Evolutionary conservation across 2,888 invertebrate species (phyloP).

Genomic region (Melanchra persicariae): DNA sequence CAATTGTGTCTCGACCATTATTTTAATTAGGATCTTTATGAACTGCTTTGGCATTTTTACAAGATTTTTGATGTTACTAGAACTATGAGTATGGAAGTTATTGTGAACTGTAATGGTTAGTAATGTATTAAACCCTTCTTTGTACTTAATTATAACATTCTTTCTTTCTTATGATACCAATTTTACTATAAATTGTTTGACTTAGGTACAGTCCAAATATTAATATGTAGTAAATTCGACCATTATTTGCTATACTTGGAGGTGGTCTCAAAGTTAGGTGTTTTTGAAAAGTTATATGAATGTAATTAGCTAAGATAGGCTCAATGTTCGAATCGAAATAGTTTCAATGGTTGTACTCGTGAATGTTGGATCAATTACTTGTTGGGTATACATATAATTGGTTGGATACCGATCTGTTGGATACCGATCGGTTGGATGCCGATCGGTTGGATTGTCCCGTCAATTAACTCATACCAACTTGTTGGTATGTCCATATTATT

Average conservation of each 20-base stretch:
- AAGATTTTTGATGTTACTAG: slow-evolving; percentile 33
- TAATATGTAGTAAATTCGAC: background rate
- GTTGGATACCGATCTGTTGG: slow-evolving; percentile 72
- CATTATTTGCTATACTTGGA: slow-evolving; percentile 29
- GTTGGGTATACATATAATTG: slow-evolving; percentile 69
- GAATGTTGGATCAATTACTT: slow-evolving; percentile 73
- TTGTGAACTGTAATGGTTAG: slow-evolving; percentile 17
- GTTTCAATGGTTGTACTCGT: slow-evolving; percentile 78
- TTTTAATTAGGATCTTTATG: slow-evolving; percentile 3
- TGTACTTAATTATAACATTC: slow-evolving; percentile 32
- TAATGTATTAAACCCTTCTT: slow-evolving; percentile 32
- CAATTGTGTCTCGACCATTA: slow-evolving; percentile 8
- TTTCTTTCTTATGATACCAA: slow-evolving; percentile 17
- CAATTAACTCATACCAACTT: slow-evolving; percentile 82
- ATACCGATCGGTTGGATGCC: slow-evolving; percentile 72
- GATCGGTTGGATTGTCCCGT: slow-evolving; percentile 82
- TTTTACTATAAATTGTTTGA: slow-evolving; percentile 15
- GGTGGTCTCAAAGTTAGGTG: slow-evolving; percentile 73
- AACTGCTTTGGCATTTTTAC: slow-evolving; percentile 10
- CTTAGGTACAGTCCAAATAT: slow-evolving; percentile 24
- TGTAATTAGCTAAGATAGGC: slow-evolving; percentile 75
- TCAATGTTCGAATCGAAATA: slow-evolving; percentile 78
- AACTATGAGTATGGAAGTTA: slow-evolving; percentile 6
- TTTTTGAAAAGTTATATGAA: slow-evolving; percentile 76
- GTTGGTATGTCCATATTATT: slow-evolving; percentile 87